phyloP scores from a whole-genome alignment of 2,888 invertebrate genomes.

The Bellardia pandia region DNA sequence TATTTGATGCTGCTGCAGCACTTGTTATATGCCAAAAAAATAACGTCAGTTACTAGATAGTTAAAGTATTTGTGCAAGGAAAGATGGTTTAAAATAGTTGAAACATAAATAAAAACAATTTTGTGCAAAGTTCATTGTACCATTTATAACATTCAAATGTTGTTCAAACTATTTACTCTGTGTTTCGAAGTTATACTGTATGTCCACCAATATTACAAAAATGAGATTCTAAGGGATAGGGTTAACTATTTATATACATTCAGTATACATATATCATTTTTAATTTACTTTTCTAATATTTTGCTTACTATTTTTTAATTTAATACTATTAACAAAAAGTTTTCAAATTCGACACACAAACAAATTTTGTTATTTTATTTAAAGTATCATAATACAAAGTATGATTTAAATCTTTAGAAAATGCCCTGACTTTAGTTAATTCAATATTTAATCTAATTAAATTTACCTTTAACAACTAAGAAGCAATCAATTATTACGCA shows the following conservation, averaged over 20 bases:
- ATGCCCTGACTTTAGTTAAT: too few species aligned
- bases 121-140: conserved; percentile 31
- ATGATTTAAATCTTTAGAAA: too few species aligned
- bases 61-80: conserved; percentile 29
- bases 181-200: not conserved
- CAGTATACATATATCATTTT: too few species aligned
- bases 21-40: conserved; percentile 20
- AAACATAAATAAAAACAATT: conserved; percentile 25
- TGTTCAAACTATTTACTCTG: conserved; percentile 18
- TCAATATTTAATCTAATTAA: too few species aligned
- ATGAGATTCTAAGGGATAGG: not conserved
- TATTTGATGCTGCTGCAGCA: conserved; percentile 22
- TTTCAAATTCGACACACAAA: too few species aligned
- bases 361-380: too few species aligned
- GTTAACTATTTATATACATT: not conserved
- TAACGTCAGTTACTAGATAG: conserved; percentile 12
- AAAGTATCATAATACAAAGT: too few species aligned
- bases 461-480: too few species aligned
- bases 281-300: too few species aligned
- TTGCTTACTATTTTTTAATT: too few species aligned
- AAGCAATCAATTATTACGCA: too few species aligned
- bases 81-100: conserved; percentile 23
- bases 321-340: too few species aligned
- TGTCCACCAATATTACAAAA: not conserved
- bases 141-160: conserved; percentile 28